Conservation (phyloP, 2,888 invertebrate species). For the Linyphia triangularis region DNA sequence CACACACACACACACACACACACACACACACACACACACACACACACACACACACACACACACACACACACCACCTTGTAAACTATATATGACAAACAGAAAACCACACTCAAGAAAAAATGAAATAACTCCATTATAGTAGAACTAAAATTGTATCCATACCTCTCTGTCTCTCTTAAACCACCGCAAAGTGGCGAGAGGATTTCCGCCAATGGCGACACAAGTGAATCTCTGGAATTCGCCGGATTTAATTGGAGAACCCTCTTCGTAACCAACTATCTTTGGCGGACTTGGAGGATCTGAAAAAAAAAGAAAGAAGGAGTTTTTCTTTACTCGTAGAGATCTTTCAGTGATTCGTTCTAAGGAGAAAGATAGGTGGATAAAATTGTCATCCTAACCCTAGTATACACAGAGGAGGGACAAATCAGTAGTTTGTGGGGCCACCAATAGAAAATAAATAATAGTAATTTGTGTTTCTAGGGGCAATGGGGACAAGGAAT, state of each 20-base stretch:
- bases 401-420: background rate
- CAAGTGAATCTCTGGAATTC: constrained; percentile 93
- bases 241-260: constrained; percentile 89
- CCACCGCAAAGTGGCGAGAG: constrained; percentile 95
- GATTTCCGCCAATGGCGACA: constrained; percentile 95
- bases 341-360: too few species aligned
- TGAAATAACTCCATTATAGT: background rate
- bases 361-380: too few species aligned
- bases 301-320: constrained; percentile 80
- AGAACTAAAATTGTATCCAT: constrained; percentile 81
- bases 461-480: too few species aligned
- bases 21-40: too few species aligned
- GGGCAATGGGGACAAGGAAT: too few species aligned
- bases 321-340: background rate
- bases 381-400: too few species aligned
- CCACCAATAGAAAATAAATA: background rate
- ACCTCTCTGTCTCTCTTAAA: constrained; percentile 95
- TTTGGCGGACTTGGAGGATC: constrained; percentile 95
- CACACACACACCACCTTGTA: too few species aligned
- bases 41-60: background rate
- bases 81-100: background rate
- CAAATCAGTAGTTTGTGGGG: too few species aligned
- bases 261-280: constrained; percentile 92
- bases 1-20: too few species aligned
- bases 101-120: background rate